Evolutionary conservation across 2,113 vertebrate genomes (phyloP).

Genomic region (Vulpes ferrilata): DNA sequence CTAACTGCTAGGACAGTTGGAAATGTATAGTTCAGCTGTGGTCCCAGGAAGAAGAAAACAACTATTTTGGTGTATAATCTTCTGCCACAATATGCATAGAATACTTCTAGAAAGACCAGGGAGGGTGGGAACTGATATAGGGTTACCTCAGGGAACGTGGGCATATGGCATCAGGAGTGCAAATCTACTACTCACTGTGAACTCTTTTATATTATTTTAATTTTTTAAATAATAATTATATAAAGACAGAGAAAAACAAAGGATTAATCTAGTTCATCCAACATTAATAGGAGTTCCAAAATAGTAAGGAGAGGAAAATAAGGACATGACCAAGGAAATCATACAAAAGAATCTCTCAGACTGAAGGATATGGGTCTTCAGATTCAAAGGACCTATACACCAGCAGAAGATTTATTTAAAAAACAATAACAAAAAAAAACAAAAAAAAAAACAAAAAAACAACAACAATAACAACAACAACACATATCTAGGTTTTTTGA

Average conservation of each 20-base stretch:
- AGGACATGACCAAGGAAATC: neutral
- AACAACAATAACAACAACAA: neutral
- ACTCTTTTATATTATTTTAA: neutral
- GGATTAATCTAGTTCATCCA: neutral
- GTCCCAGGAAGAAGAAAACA: neutral
- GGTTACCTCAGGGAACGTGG: neutral
- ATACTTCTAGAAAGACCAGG: neutral
- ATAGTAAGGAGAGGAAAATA: neutral
- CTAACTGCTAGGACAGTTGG: neutral
- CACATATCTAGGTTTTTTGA: neutral
- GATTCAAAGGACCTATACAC: neutral
- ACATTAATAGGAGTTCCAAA: neutral
- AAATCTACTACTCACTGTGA: neutral
- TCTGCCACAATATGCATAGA: neutral
- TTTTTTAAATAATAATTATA: neutral
- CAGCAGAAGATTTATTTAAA: neutral
- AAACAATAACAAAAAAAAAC: too few species aligned
- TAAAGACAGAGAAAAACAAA: neutral
- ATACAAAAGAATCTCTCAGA: constrained; percentile 4
- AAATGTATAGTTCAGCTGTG: neutral
- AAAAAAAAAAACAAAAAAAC: too few species aligned
- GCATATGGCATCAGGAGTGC: neutral
- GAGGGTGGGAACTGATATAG: neutral
- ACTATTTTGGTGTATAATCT: neutral
- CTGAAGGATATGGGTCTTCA: neutral